Percentiles rank a stretch among this genome's conserved stretches.
Evolutionary conservation across 2,888 invertebrate genomes (phyloP).

Genomic region (Agriopis marginaria): DNA sequence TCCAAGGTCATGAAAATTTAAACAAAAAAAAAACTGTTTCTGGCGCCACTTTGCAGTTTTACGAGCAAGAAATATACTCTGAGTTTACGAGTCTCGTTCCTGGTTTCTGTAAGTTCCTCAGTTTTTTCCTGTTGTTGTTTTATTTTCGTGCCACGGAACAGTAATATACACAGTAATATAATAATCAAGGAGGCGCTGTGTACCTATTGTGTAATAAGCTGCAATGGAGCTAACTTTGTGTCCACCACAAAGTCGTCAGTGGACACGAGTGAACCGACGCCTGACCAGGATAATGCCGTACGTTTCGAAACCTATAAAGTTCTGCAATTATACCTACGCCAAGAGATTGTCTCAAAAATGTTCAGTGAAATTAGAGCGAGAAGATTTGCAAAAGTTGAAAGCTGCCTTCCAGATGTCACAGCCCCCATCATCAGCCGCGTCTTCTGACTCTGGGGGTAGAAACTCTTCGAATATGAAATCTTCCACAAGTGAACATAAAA

Average conservation of each 20-base stretch:
- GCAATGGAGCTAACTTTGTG: conserved; percentile 60
- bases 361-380: conserved; percentile 56
- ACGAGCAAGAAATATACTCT: too few relatives aligned
- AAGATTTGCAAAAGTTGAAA: conserved; percentile 60
- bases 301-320: conserved; percentile 44
- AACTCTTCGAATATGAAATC: conserved; percentile 53
- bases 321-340: conserved; percentile 31
- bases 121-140: conserved; percentile 63
- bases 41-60: too few relatives aligned
- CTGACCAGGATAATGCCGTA: conserved; percentile 1
- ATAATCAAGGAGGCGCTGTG: conserved; percentile 37
- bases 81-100: too few relatives aligned
- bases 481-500: too few relatives aligned
- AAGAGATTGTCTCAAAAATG: conserved; percentile 56
- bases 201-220: conserved; percentile 41
- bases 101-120: too few relatives aligned
- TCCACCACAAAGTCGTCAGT: conserved; percentile 29
- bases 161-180: too few relatives aligned
- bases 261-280: conserved; percentile 40
- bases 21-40: too few relatives aligned
- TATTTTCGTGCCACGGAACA: conserved; percentile 48
- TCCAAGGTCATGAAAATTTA: too few relatives aligned
- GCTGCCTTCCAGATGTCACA: conserved; percentile 31
- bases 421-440: conserved; percentile 22
- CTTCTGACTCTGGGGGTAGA: conserved; percentile 53